Conservation (phyloP, 2,797 vertebrate genomes). For the Chiroxiphia lanceolata region DNA sequence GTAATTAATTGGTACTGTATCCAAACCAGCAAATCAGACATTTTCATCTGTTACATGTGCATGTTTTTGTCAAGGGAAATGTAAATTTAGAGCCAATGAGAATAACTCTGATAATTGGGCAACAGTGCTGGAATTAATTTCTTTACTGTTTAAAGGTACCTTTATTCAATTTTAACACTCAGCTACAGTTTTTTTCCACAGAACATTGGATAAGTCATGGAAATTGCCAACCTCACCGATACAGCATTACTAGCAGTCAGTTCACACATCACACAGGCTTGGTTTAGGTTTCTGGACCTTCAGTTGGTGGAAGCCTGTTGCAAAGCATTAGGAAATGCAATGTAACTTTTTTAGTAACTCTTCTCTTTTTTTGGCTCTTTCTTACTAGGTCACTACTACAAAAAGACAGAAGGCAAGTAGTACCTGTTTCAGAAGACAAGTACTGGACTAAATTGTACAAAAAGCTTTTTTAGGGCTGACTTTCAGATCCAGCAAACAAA, state of each 20-base stretch:
- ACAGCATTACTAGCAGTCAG: background rate
- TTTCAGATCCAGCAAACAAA: background rate
- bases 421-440: background rate
- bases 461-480: background rate
- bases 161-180: background rate
- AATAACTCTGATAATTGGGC: background rate
- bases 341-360: too few relatives aligned
- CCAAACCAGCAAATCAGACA: background rate
- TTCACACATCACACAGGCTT: background rate
- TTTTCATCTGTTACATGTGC: background rate
- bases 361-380: background rate
- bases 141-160: background rate
- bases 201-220: background rate
- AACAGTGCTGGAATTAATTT: background rate
- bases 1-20: background rate
- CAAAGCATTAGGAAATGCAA: too few relatives aligned
- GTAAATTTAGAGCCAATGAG: background rate
- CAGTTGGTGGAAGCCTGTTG: too few relatives aligned
- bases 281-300: too few relatives aligned
- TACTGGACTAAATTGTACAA: background rate
- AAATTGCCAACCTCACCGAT: background rate
- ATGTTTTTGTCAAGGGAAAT: conserved; percentile 2
- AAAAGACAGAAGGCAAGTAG: background rate
- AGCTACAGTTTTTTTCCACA: background rate
- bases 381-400: background rate